phyloP scores from a whole-genome alignment of 2,113 vertebrate species.

The Zosterops pallidus region DNA sequence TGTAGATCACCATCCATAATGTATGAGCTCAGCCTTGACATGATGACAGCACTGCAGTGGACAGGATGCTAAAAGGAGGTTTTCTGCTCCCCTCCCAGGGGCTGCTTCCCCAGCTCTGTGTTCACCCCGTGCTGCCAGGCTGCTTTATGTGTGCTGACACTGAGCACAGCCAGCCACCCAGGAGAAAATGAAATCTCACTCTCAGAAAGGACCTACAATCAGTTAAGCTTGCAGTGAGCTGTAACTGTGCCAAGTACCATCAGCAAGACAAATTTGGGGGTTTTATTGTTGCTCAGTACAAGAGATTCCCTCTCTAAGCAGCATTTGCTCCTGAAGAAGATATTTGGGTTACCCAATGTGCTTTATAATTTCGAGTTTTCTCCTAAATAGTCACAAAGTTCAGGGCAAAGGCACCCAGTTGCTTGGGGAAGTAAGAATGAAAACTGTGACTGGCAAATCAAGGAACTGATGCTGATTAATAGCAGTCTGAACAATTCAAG shows the following conservation, averaged over 20 bases:
- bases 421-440: not conserved
- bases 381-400: not conserved
- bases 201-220: conserved; percentile 26
- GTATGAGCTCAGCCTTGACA: not conserved
- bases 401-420: not conserved
- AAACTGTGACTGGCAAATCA: not conserved
- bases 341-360: not conserved
- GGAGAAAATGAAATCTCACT: conserved; percentile 46
- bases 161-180: conserved; percentile 20
- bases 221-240: conserved; percentile 16
- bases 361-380: not conserved
- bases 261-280: not conserved
- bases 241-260: not conserved
- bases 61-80: not conserved
- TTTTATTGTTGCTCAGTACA: not conserved
- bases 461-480: not conserved
- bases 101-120: not conserved
- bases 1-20: not conserved
- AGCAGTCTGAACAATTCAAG: not conserved
- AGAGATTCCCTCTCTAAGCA: not conserved
- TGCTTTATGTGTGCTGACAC: conserved; percentile 33
- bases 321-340: not conserved
- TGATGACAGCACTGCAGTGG: not conserved
- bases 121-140: conserved; percentile 30
- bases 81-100: not conserved